phyloP scores from a whole-genome alignment of 1,140 invertebrate genomes.

The Drosophila arizonae region DNA sequence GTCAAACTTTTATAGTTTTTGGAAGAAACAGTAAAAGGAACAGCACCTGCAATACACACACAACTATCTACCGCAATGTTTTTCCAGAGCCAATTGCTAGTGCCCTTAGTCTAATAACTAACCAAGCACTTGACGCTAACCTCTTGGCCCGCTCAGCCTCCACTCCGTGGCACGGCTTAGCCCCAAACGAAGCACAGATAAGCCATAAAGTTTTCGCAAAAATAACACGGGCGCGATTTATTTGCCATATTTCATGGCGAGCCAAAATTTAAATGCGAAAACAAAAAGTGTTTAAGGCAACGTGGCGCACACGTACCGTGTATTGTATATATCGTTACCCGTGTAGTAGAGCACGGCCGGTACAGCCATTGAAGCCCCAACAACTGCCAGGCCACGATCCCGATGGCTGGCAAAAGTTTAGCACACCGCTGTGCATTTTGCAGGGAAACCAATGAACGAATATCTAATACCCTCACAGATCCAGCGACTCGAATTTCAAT shows the following conservation, averaged over 20 bases:
- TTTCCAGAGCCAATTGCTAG: conserved; percentile 53
- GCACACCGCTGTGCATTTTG: conserved; percentile 32
- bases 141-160: conserved; percentile 1
- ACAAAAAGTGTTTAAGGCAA: conserved; percentile 79
- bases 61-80: not conserved
- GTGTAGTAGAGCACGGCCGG: conserved; percentile 15
- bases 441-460: not conserved
- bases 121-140: conserved; percentile 67
- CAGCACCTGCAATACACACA: conserved; percentile 23
- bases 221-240: conserved; percentile 71
- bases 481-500: no score
- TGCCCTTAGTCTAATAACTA: conserved; percentile 73
- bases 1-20: conserved; percentile 41
- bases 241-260: conserved; percentile 77
- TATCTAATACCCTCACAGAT: conserved; percentile 23
- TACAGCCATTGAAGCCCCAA: not conserved
- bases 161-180: conserved; percentile 39
- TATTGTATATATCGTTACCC: conserved; percentile 59
- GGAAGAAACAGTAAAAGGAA: conserved; percentile 35
- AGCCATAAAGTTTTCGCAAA: conserved; percentile 69
- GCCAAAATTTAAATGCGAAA: conserved; percentile 78
- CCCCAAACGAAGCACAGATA: conserved; percentile 63
- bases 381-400: conserved; percentile 9
- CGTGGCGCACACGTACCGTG: conserved; percentile 75
- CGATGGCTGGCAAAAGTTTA: conserved; percentile 52